These are phyloP conservation scores for Lasioglossum marginatum DNA, from an alignment of 2,888 invertebrate species.

Conservation along the genomic window DNA sequence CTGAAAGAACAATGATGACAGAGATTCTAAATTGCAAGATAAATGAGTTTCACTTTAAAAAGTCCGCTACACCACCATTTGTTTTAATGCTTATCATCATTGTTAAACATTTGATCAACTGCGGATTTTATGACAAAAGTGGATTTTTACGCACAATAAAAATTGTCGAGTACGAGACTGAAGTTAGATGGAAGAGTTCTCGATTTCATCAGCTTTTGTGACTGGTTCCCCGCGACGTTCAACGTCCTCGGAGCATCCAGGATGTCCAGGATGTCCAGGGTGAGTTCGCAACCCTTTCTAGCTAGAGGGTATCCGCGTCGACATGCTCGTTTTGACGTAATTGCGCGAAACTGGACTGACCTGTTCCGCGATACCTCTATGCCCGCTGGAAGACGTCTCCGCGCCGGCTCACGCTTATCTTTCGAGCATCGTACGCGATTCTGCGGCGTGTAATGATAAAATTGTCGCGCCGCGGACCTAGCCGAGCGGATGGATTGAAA, in stretches of 20 bases:
- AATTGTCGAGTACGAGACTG: no score
- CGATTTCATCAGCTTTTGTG: not conserved
- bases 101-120: no score
- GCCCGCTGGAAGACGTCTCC: slow-evolving; percentile 54
- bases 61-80: not conserved
- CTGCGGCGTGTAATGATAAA: slow-evolving; percentile 48
- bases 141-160: no score
- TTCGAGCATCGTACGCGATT: slow-evolving; percentile 50
- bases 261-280: slow-evolving; percentile 25
- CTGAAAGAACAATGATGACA: not conserved
- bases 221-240: not conserved
- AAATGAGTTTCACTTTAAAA: not conserved
- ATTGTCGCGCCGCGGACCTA: slow-evolving; percentile 36
- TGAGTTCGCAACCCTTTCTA: slow-evolving; percentile 55
- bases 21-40: not conserved
- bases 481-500: slow-evolving; percentile 21
- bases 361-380: slow-evolving; percentile 60
- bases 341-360: slow-evolving; percentile 64
- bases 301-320: slow-evolving; percentile 60
- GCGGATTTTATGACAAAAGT: no score
- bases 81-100: not conserved
- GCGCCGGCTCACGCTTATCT: slow-evolving; percentile 47
- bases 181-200: not conserved
- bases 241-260: not conserved
- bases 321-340: slow-evolving; percentile 61